Evolutionary conservation across 2,888 invertebrate genomes (phyloP), one percentile per base, ranked within the genome.

Genomic region (Drosophila parthenogenetica): DNA sequence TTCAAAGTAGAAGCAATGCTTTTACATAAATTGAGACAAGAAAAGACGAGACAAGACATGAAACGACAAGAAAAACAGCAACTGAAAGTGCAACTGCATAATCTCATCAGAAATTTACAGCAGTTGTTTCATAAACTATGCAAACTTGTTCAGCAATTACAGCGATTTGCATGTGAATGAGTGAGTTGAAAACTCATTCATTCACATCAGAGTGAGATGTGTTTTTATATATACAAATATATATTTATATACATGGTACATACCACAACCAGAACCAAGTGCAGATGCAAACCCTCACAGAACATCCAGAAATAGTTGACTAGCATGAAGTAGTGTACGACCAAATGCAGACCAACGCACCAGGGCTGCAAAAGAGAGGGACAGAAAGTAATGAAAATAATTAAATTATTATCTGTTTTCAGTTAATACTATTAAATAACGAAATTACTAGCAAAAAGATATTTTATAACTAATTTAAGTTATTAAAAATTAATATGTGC

Each of bases 251-350:
- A 10, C 5, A 2, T 13, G 8, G 14, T 19, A 92, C 93, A 92
- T 90, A 94, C 96, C 82, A 96, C 94, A 10, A 96, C 96, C 0
- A 97, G 93, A 0, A 96, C 94, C 16, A 96, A 93, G 90, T 96
- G 96, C 8, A 97, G 92, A 88, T 96, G 95, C 1, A 96, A 92
- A 0, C 95, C 95, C 90, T 96, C 96, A 88, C 95, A 95, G 90
- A 97, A 96, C 96, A 96, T 96, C 97, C 97, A 97, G 90, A 96
- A 94, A 91, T 96, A 96, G 90, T 95, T 96, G 48, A 95, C 94
- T 49, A 96, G 92, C 93, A 96, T 95, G 79, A 95, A 94, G 90
- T 96, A 97, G 87, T 95, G 94, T 0, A 94, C 94, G 1, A 95
- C 66, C 29, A 96, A 90, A 90, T 96, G 96, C 1, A 96, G 92